Percentiles rank a stretch among this genome's conserved stretches.
Conservation (phyloP, 2,888 invertebrate species). For the Deilephila elpenor region DNA sequence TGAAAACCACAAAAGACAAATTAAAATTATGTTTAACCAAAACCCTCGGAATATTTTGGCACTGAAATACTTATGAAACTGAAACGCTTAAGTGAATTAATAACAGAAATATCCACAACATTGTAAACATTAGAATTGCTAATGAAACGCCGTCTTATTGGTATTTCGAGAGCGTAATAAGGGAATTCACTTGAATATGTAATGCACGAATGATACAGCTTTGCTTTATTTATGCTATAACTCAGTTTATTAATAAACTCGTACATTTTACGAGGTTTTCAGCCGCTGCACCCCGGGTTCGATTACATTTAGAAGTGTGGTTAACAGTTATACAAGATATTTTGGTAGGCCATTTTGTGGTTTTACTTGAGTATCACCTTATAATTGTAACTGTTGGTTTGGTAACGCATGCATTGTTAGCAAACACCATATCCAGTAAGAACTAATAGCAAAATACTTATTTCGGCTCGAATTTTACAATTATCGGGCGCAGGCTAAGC, state of each 20-base stretch:
- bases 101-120: neutral
- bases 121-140: neutral
- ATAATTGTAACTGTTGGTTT: too few species aligned
- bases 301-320: too few species aligned
- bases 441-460: too few species aligned
- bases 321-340: neutral
- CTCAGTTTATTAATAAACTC: slow-evolving; percentile 7
- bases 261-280: neutral
- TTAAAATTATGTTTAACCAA: too few species aligned
- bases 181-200: neutral
- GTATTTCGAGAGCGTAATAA: neutral
- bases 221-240: slow-evolving; percentile 9
- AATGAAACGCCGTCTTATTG: neutral
- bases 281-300: neutral
- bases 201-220: neutral
- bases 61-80: neutral
- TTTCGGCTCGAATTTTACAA: too few species aligned
- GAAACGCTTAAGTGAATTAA: neutral
- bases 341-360: neutral
- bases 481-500: too few species aligned
- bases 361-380: neutral
- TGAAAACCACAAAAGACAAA: too few species aligned
- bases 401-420: too few species aligned
- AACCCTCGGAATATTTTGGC: too few species aligned
- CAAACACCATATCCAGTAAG: too few species aligned